phyloP scores from a whole-genome alignment of 2,797 vertebrate genomes.

The Carcharodon carcharias region DNA sequence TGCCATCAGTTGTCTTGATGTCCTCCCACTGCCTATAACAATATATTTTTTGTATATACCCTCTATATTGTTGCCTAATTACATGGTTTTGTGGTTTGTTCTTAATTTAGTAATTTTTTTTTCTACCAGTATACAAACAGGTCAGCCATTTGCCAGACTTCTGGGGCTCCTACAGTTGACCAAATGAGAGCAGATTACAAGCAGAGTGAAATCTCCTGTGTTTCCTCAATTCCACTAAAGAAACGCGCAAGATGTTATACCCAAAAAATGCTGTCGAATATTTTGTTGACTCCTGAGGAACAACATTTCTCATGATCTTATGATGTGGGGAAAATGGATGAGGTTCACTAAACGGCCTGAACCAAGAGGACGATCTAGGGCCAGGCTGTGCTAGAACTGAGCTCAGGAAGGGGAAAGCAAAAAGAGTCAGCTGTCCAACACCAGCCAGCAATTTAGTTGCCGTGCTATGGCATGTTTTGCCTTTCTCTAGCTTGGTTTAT shows the following conservation, averaged over 20 bases:
- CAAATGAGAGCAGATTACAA: no score
- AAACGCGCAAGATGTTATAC: background rate
- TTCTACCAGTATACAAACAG: background rate
- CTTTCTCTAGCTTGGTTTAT: background rate
- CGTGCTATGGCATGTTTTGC: background rate
- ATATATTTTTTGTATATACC: no score
- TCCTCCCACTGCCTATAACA: no score
- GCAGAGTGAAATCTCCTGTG: no score
- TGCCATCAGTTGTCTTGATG: no score
- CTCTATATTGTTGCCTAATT: no score
- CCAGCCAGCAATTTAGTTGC: no score
- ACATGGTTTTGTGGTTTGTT: background rate
- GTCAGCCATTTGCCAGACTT: background rate
- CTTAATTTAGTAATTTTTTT: no score
- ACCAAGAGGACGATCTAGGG: background rate
- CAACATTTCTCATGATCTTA: background rate
- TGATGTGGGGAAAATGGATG: background rate
- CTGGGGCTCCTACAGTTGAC: no score
- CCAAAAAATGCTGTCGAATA: background rate
- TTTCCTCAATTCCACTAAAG: background rate
- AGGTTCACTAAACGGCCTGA: background rate
- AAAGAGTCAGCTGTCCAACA: no score
- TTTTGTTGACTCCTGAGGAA: background rate
- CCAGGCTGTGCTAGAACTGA: no score
- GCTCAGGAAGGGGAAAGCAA: no score